phyloP scores from a whole-genome alignment of 1,140 invertebrate species.

The Drosophila kohkoa region DNA sequence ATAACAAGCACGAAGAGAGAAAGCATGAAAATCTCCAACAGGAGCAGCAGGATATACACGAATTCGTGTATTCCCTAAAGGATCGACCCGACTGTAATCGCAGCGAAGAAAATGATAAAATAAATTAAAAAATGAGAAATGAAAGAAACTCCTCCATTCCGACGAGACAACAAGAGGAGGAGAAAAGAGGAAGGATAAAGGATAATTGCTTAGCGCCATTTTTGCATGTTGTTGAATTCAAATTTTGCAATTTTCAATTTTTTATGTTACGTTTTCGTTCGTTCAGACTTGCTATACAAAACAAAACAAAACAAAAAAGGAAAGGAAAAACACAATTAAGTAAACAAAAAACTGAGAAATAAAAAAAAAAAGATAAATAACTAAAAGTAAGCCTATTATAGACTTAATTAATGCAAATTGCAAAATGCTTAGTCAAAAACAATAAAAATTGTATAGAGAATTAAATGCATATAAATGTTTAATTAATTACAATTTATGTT shows the following conservation, averaged over 20 bases:
- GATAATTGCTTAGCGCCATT: slow-evolving; percentile 59
- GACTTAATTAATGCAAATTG: slow-evolving; percentile 80
- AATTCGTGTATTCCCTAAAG: background rate
- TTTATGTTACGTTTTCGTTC: slow-evolving; percentile 58
- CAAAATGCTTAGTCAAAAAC: slow-evolving; percentile 81
- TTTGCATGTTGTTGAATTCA: slow-evolving; percentile 69
- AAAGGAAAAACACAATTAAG: slow-evolving; percentile 43
- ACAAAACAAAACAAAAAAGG: no score
- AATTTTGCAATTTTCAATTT: slow-evolving; percentile 47
- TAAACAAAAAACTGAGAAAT: slow-evolving; percentile 23
- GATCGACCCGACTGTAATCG: slow-evolving; percentile 14
- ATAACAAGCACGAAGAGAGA: slow-evolving; percentile 17
- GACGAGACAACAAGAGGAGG: background rate
- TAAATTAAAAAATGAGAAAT: background rate
- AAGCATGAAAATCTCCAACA: background rate
- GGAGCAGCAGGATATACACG: slow-evolving; percentile 3
- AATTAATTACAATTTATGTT: slow-evolving; percentile 73
- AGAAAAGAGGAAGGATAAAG: slow-evolving; percentile 3
- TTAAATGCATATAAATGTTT: slow-evolving; percentile 74
- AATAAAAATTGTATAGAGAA: slow-evolving; percentile 83
- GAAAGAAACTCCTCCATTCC: slow-evolving; percentile 15
- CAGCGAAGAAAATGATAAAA: slow-evolving; percentile 2
- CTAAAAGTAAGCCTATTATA: slow-evolving; percentile 75
- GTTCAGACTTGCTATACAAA: slow-evolving; percentile 41
- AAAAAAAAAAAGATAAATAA: slow-evolving; percentile 48